A percentile compares a stretch with the other conserved stretches of the same genome.
These are phyloP conservation scores for Cardiocondyla obscurior DNA, from an alignment of 1,140 invertebrate species.

Conservation along the genomic window DNA sequence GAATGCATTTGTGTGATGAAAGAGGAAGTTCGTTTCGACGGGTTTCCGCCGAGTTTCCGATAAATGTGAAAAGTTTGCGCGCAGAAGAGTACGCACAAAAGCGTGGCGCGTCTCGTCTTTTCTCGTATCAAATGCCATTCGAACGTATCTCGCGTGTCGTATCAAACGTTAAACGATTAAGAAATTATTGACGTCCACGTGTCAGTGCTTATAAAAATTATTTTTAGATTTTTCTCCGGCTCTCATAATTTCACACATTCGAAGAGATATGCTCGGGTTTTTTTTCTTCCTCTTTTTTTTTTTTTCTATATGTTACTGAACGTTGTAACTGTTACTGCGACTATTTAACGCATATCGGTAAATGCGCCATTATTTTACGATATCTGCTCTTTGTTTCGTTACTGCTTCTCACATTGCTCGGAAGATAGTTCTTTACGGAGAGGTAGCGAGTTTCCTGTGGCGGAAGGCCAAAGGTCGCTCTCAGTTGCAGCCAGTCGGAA, in stretches of 20 bases:
- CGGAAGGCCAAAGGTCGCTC: slow-evolving; percentile 40
- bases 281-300: no score
- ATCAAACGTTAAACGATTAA: slow-evolving; percentile 23
- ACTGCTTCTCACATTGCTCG: slow-evolving; percentile 4
- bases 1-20: slow-evolving; percentile 17
- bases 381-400: not conserved
- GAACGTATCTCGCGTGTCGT: not conserved
- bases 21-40: slow-evolving; percentile 17
- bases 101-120: not conserved
- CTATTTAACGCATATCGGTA: not conserved
- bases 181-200: not conserved
- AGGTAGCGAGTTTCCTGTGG: slow-evolving; percentile 19
- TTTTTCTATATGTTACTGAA: no score
- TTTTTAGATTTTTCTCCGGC: not conserved
- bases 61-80: slow-evolving; percentile 43
- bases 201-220: no score
- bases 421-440: slow-evolving; percentile 7
- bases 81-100: not conserved
- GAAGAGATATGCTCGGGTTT: no score
- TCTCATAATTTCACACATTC: not conserved
- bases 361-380: not conserved
- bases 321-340: no score
- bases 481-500: not conserved
- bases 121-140: not conserved
- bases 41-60: slow-evolving; percentile 4